Evolutionary conservation across 2,113 vertebrate species (phyloP), one percentile per base, ranked within the genome.

Genomic region (Shinisaurus crocodilurus): DNA sequence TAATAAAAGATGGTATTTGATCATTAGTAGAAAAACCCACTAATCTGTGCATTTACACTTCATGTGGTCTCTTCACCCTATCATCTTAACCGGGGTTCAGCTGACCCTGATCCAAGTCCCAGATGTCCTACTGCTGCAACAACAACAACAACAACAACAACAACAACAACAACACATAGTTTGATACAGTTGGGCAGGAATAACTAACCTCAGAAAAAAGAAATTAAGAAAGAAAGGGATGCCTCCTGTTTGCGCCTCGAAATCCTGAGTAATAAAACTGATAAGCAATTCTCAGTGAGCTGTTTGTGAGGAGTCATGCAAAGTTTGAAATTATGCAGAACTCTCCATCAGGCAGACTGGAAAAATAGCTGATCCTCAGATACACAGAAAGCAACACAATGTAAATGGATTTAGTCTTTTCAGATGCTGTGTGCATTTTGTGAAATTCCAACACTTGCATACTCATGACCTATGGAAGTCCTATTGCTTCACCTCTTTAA

Each of bases 1-100:
- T 88, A 75, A 80, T 48, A 48, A 92, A 93, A 79, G 60, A 89
- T 86, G 88, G 48, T 91, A 65, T 80, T 79, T 83, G 1, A 29
- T 70, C 83, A 94, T 89, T 88, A 93, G 89, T 89, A 83, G 90
- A 89, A 91, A 95, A 94, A 88, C 74, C 89, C 89, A 79, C 65
- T 45, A 45, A 75, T 81, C 72, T 63, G 82, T 94, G 81, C 85
- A 72, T 86, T 50, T 84, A 69, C 75, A 91, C 82, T 92, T 84
- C 69, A 45, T 48, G 25, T 48, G 29, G 12, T 60, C 27, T 85
- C 83, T 87, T 77, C 50, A 8, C 89, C 75, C 72, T 70, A 37
- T 75, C 90, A 76, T 76, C 63, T 79, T 32, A 57, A 86, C 5
- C 8, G 40, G 1, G 10, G 20, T 81, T 57, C 89, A 72, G 90